Evolutionary conservation across 2,888 invertebrate genomes (phyloP).

Genomic region (Abscondita cerata): DNA sequence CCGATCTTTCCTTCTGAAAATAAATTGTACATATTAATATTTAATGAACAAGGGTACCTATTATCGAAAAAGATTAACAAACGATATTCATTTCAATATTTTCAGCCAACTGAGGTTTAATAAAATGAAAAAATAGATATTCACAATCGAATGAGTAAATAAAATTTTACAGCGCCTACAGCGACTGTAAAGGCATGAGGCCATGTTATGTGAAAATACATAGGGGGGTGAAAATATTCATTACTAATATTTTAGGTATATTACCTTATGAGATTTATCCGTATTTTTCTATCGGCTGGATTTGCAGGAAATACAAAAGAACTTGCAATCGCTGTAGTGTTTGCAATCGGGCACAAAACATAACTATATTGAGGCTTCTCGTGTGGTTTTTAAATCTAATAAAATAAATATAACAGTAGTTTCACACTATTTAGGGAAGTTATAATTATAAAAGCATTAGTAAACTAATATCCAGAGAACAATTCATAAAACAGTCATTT

Average conservation of each 20-base stretch:
- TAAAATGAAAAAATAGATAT: neutral
- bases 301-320: conserved; percentile 4
- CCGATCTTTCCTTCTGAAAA: conserved; percentile 7
- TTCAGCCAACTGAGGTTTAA: conserved; percentile 3
- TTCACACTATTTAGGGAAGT: conserved; percentile 1
- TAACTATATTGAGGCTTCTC: conserved; percentile 1
- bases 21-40: conserved; percentile 6
- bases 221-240: neutral
- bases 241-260: conserved; percentile 8
- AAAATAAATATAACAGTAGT: conserved; percentile 6
- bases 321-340: conserved; percentile 10
- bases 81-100: conserved; percentile 1
- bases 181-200: neutral
- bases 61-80: neutral
- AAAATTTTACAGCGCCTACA: neutral
- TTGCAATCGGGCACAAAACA: conserved; percentile 8
- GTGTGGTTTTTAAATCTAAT: conserved; percentile 4
- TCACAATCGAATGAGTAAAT: neutral
- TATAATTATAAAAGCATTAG: neutral
- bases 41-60: conserved; percentile 1
- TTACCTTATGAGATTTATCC: conserved; percentile 5
- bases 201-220: neutral
- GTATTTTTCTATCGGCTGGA: neutral
- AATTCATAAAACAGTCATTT: neutral
- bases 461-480: conserved; percentile 1